Conservation (phyloP, 1,140 invertebrate genomes). For the Panagrolaimus sp. region DNA sequence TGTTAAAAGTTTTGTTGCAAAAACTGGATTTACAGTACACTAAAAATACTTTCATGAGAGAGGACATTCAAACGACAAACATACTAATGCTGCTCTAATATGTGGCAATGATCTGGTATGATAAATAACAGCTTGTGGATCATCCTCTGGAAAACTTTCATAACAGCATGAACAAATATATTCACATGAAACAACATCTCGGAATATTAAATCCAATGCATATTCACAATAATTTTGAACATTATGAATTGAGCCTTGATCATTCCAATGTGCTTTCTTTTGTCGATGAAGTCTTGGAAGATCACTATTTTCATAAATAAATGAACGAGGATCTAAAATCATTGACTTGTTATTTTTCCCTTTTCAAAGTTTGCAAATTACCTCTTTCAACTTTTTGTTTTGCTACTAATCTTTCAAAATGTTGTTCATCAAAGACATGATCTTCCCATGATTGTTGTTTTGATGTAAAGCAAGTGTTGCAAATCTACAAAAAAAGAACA, state of each 20-base stretch:
- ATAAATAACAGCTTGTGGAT: background rate
- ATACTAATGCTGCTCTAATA: constrained; percentile 1
- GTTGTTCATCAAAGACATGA: background rate
- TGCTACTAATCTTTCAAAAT: background rate
- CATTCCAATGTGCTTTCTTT: constrained; percentile 3
- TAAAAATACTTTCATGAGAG: background rate
- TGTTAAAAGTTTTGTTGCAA: background rate
- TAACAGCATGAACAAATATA: background rate
- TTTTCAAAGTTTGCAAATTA: background rate
- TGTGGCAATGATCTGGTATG: background rate
- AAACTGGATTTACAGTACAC: background rate
- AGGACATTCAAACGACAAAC: background rate
- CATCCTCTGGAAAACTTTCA: background rate
- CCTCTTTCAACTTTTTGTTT: constrained; percentile 4
- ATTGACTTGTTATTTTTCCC: no score
- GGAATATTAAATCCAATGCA: background rate
- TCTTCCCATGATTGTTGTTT: no score
- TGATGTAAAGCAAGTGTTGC: no score
- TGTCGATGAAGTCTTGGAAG: background rate
- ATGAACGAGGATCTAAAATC: background rate
- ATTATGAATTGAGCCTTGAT: background rate
- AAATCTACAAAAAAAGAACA: no score
- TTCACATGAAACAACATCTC: background rate
- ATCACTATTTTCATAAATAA: background rate
- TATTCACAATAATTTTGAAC: constrained; percentile 3